phyloP scores from a whole-genome alignment of 2,888 invertebrate species.

The Formica aserva region DNA sequence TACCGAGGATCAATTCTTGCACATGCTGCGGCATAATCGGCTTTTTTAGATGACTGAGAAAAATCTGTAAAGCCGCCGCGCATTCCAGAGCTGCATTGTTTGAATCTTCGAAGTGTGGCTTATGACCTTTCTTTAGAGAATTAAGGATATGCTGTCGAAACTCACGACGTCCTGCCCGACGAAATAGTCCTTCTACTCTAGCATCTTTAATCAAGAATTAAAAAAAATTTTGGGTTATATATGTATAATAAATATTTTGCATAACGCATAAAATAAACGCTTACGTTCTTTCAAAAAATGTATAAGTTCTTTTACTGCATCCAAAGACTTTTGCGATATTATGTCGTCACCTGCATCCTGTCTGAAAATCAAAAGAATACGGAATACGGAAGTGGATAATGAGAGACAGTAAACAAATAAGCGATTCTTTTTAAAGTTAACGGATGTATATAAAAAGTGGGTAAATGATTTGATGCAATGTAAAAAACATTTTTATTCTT shows the following conservation, averaged over 20 bases:
- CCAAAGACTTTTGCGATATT: slow-evolving; percentile 85
- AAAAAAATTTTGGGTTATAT: neutral
- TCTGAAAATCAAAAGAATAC: slow-evolving; percentile 57
- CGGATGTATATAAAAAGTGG: slow-evolving; percentile 9
- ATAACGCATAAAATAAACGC: slow-evolving; percentile 50
- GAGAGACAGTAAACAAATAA: slow-evolving; percentile 31
- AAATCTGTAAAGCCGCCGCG: slow-evolving; percentile 85
- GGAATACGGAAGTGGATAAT: slow-evolving; percentile 32
- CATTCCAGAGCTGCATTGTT: slow-evolving; percentile 82
- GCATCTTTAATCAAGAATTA: slow-evolving; percentile 73
- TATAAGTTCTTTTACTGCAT: slow-evolving; percentile 84
- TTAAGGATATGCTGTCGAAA: slow-evolving; percentile 75
- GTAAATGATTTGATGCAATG: neutral
- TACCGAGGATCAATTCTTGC: slow-evolving; percentile 86
- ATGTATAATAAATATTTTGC: neutral
- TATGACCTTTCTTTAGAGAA: slow-evolving; percentile 77
- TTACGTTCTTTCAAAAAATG: slow-evolving; percentile 85
- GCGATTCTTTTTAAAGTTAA: slow-evolving; percentile 11
- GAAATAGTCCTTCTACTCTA: slow-evolving; percentile 80
- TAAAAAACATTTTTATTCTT: slow-evolving; percentile 33
- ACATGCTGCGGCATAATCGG: slow-evolving; percentile 86
- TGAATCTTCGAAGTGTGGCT: slow-evolving; percentile 72
- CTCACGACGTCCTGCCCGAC: slow-evolving; percentile 74
- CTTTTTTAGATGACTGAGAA: slow-evolving; percentile 83
- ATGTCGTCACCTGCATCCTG: slow-evolving; percentile 81